Conservation (phyloP, 2,888 invertebrate species). For the Prosopocoilus inquinatus region DNA sequence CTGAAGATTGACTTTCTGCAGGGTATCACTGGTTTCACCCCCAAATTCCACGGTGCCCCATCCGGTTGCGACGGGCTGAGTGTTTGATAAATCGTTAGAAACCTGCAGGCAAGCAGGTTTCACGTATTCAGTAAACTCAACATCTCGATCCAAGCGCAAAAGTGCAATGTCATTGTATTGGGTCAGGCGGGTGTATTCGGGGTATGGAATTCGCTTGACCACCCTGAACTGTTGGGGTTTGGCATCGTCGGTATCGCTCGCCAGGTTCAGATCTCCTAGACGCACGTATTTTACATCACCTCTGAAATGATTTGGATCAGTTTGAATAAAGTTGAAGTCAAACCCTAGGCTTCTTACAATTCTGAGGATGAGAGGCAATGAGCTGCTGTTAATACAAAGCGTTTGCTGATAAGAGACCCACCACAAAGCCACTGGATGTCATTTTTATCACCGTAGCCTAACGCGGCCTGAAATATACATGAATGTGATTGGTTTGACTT, state of each 20-base stretch:
- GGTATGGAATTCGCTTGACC: slow-evolving; percentile 40
- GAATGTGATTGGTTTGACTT: too few species aligned
- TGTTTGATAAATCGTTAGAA: slow-evolving; percentile 5
- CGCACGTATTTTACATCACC: slow-evolving; percentile 29
- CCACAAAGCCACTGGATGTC: slow-evolving; percentile 57
- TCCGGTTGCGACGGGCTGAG: slow-evolving; percentile 27
- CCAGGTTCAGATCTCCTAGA: slow-evolving; percentile 31
- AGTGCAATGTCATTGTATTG: slow-evolving; percentile 54
- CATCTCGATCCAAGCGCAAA: slow-evolving; percentile 41
- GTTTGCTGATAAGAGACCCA: slow-evolving; percentile 60
- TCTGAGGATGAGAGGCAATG: slow-evolving; percentile 52
- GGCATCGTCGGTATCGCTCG: slow-evolving; percentile 21
- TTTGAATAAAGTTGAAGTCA: neutral
- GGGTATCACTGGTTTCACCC: slow-evolving; percentile 19
- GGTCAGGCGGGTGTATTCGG: slow-evolving; percentile 42
- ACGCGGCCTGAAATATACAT: slow-evolving; percentile 22
- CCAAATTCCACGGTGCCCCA: slow-evolving; percentile 29
- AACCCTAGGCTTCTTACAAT: slow-evolving; percentile 22
- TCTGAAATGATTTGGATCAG: slow-evolving; percentile 15
- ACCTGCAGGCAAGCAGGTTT: slow-evolving; percentile 50
- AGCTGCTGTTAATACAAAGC: slow-evolving; percentile 63
- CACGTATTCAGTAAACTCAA: slow-evolving; percentile 40
- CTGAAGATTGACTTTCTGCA: slow-evolving; percentile 29
- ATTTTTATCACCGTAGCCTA: slow-evolving; percentile 31
- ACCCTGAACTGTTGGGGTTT: slow-evolving; percentile 36